Base-by-base conservation (phyloP, 2,888 invertebrate genomes). In the Brachypterus glaber region DNA sequence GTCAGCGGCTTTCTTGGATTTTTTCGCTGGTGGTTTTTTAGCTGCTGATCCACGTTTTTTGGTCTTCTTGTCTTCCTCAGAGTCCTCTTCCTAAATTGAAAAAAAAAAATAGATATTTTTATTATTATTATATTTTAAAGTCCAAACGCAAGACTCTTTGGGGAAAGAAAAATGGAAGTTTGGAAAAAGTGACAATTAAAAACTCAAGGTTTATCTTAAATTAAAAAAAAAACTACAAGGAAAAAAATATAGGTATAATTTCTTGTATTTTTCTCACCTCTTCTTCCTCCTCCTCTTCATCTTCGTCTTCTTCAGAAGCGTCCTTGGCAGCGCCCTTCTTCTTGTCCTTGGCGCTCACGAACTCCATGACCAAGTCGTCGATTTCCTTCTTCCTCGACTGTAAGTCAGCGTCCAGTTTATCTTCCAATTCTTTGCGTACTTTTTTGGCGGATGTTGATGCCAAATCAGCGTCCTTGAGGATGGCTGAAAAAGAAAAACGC, bases 361-460 rank as follows among this genome's bases (percentile, higher is more conserved):
- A 80, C 48, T 86, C 83, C 83, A 90, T 85, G 4, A 92, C 86
- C 43, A 92, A 68, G 50, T 80, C 76, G 60, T 91, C 89, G n/a
- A 93, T 85, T 62, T 88, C 78, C 59, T 85, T 82, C 66, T 86
- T 90, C 54, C 88, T 83, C 32, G 65, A 75, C 4, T 79, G 68
- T 30, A 95, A 70, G 52, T 90, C 86, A 33, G 77, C 71, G 24
- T 79, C 81, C 5, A 91, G 71, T 53, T 82, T 82, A 50, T 82
- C 78, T 63, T 93, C 90, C 47, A 95, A 68, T 57, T 85, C 80
- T 60, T 82, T 80, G 30, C 92, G 77, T 11, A 95, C 89, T 63
- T 88, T 88, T 61, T 92, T 93, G 4, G 89, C 82, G 3, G 93
- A 87, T 48, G 86, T 82, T 36, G 79, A 77, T 5, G 81, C 76